A percentile compares a stretch with the other conserved stretches of the same genome.
phyloP scores from a whole-genome alignment of 2,113 vertebrate species.

The Dinomys branickii region DNA sequence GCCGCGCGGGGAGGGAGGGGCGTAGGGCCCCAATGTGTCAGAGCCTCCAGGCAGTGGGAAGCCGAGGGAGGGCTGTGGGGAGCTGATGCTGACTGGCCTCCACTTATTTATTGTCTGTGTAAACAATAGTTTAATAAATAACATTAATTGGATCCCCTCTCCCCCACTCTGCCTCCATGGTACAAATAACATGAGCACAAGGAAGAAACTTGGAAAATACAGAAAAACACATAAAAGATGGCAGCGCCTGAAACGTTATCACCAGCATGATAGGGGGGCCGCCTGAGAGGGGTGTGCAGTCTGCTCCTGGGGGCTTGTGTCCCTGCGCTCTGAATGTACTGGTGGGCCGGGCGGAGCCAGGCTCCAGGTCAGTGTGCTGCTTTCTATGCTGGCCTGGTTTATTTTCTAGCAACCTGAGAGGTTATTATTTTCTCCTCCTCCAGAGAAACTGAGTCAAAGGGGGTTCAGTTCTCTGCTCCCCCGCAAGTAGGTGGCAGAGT shows the following conservation, averaged over 20 bases:
- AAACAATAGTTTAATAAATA: constrained; percentile 47
- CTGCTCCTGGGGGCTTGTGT: not conserved
- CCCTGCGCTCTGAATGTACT: not conserved
- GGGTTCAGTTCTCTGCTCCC: not conserved
- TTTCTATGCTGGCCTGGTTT: not conserved
- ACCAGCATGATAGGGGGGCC: not conserved
- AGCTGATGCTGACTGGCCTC: not conserved
- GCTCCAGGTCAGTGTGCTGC: not conserved
- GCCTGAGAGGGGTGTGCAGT: not conserved
- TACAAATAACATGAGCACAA: not conserved
- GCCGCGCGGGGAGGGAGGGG: not conserved
- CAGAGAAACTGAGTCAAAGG: not conserved
- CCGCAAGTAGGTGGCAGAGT: not conserved
- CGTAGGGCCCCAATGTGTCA: not conserved
- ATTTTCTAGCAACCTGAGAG: not conserved
- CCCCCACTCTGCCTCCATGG: not conserved
- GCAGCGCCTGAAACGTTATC: not conserved
- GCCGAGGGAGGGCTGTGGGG: not conserved
- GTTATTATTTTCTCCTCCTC: not conserved
- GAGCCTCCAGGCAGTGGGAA: not conserved
- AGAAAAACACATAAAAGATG: not conserved
- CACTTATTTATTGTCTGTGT: constrained; percentile 43
- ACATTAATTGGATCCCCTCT: not conserved
- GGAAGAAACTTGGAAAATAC: not conserved
- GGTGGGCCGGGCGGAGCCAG: not conserved